These are phyloP conservation scores for Andrena marginata DNA, from an alignment of 2,888 invertebrate genomes.

Conservation along the genomic window DNA sequence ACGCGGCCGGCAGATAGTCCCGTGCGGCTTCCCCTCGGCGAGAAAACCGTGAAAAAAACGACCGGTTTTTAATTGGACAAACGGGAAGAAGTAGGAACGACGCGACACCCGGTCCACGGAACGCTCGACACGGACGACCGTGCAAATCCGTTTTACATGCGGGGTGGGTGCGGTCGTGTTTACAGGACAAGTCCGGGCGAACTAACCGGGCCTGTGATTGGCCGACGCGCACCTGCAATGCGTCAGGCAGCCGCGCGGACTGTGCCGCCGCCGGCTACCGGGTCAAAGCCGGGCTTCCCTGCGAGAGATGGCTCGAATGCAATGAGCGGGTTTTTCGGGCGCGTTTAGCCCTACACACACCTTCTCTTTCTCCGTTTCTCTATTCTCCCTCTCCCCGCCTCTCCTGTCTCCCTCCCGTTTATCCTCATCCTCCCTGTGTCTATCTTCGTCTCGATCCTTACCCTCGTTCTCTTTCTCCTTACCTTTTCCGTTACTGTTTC, in stretches of 20 bases:
- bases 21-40: conserved; percentile 73
- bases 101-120: conserved; percentile 31
- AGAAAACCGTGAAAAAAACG: conserved; percentile 61
- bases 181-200: conserved; percentile 88
- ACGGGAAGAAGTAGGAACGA: conserved; percentile 55
- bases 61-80: conserved; percentile 67
- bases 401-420: conserved; percentile 21
- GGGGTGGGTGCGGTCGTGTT: conserved; percentile 88
- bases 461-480: conserved; percentile 23
- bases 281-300: conserved; percentile 82
- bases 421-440: conserved; percentile 28
- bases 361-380: conserved; percentile 36
- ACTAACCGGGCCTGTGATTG: conserved; percentile 89
- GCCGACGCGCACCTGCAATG: conserved; percentile 94
- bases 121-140: conserved; percentile 48
- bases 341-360: conserved; percentile 49
- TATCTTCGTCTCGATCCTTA: conserved; percentile 26
- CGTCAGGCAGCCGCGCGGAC: conserved; percentile 88
- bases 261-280: conserved; percentile 86
- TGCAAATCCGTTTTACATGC: conserved; percentile 72
- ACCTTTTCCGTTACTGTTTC: neutral
- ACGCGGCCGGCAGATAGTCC: conserved; percentile 77
- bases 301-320: conserved; percentile 70
- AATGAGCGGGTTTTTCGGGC: conserved; percentile 68
- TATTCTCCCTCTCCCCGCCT: conserved; percentile 13